phyloP scores from a whole-genome alignment of 1,140 invertebrate species.

The Procambarus virginalis region DNA sequence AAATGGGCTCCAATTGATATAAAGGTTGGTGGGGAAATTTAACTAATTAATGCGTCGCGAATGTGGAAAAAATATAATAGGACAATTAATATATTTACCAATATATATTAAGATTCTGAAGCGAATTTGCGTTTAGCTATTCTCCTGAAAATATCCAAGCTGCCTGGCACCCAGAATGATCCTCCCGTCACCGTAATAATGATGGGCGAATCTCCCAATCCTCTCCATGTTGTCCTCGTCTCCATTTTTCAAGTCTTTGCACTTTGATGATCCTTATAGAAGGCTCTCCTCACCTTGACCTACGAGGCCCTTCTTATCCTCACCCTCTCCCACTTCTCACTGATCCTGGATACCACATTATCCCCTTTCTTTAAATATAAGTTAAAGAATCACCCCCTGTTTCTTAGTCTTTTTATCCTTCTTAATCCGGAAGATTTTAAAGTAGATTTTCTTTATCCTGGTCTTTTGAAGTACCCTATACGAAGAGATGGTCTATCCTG shows the following conservation, averaged over 20 bases:
- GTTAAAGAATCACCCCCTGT: not conserved
- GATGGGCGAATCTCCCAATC: conserved; percentile 34
- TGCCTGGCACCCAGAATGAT: conserved; percentile 22
- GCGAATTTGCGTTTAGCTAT: too few species aligned
- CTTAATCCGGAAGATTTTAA: not conserved
- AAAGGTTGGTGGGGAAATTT: too few species aligned
- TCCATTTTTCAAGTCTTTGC: not conserved
- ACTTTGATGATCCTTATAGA: not conserved
- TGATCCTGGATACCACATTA: not conserved
- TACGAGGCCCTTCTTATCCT: not conserved
- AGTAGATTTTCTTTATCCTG: not conserved
- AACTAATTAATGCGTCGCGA: too few species aligned
- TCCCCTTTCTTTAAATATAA: too few species aligned
- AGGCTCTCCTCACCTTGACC: not conserved
- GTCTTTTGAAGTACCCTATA: not conserved
- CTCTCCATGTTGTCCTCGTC: not conserved
- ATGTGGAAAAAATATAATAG: too few species aligned
- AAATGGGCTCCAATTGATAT: too few species aligned
- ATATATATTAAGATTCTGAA: too few species aligned
- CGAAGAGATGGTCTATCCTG: too few species aligned
- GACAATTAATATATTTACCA: too few species aligned
- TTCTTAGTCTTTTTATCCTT: not conserved
- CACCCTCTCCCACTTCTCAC: not conserved
- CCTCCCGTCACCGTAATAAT: conserved; percentile 40
- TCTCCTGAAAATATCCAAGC: not conserved